Base-by-base conservation (phyloP, 1,140 invertebrate genomes). In the Drosophila mojavensis region DNA sequence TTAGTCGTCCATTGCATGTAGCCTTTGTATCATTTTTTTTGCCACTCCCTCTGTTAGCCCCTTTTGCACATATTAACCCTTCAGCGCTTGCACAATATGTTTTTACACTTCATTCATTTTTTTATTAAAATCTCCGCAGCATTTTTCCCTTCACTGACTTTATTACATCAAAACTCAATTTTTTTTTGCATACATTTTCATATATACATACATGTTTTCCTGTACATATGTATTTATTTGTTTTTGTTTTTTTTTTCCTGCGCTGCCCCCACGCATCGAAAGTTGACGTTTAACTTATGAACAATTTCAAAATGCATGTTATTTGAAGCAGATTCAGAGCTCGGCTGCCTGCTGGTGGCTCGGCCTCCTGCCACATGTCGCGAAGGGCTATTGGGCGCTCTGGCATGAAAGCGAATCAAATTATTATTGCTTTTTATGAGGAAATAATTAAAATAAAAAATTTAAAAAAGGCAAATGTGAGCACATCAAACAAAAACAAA, bases 121-220 rank as follows among this genome's bases (percentile, higher is more conserved):
- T 85, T 79, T 54, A 86, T 86, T 81, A 64, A 81, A 79, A 55
- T 84, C 43, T 50, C 24, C 64, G 20, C 65, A 63, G 50, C 50
- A 78, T 75, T 78, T 86, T 61, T 79, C 26, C 45, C 60, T 59
- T 69, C n/a, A 36, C 15, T 36, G 50, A 81, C 53, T 86, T 81
- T 86, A 86, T 86, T 73, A 76, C 36, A 71, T 75, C 70, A 85
- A 72, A 85, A 85, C 73, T 81, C 56, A 86, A 79, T 85, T 60
- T 72, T 54, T 73, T 67, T 61, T 10, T 3, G 20, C 20, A 51
- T 33, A 65, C 20, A 53, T n/a, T 15, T 11, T 53, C 41, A 56
- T n/a, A 41, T 24, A 51, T 45, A 43, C 30, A 51, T 39, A 72
- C 48, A 48, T 36, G 3, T 24, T 24, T 24, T 1, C 3, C 20